A percentile compares a stretch with the other conserved stretches of the same genome.
Conservation (phyloP, 30 jellyfish, hydroid and myxozoan species). For the Turritopsis rubra region DNA sequence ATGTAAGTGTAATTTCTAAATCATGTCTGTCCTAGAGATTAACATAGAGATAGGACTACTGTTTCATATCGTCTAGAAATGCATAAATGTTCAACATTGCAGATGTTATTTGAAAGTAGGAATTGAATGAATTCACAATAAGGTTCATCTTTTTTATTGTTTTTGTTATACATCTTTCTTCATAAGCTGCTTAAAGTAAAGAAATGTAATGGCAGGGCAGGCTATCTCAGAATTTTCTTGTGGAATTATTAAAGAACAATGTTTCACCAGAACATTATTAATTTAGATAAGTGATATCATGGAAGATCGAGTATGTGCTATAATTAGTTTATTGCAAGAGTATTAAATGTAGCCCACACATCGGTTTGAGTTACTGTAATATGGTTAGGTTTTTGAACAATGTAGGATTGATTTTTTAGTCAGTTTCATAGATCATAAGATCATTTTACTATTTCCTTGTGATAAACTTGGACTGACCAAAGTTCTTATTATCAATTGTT, state of each 20-base stretch:
- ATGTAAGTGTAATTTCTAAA: constrained; percentile 51
- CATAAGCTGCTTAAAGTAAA: not conserved
- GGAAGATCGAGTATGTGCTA: too few relatives aligned
- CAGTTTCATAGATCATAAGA: not conserved
- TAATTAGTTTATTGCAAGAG: too few relatives aligned
- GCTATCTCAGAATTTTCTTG: not conserved
- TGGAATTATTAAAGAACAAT: not conserved
- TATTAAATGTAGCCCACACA: too few relatives aligned
- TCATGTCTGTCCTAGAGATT: not conserved
- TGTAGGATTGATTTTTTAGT: not conserved
- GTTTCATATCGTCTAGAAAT: not conserved
- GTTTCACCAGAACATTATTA: not conserved
- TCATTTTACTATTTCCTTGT: not conserved
- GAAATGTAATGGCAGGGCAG: not conserved
- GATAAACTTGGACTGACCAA: not conserved
- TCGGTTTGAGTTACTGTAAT: too few relatives aligned
- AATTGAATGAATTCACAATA: not conserved
- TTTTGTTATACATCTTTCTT: not conserved
- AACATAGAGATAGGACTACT: not conserved
- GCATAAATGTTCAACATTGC: not conserved
- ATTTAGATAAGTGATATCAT: too few relatives aligned
- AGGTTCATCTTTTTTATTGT: not conserved
- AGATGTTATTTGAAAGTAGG: not conserved
- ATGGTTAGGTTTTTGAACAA: too few relatives aligned
- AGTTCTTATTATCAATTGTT: not conserved